phyloP scores from a whole-genome alignment of 2,888 invertebrate species.

The Tenthredo amoena region DNA sequence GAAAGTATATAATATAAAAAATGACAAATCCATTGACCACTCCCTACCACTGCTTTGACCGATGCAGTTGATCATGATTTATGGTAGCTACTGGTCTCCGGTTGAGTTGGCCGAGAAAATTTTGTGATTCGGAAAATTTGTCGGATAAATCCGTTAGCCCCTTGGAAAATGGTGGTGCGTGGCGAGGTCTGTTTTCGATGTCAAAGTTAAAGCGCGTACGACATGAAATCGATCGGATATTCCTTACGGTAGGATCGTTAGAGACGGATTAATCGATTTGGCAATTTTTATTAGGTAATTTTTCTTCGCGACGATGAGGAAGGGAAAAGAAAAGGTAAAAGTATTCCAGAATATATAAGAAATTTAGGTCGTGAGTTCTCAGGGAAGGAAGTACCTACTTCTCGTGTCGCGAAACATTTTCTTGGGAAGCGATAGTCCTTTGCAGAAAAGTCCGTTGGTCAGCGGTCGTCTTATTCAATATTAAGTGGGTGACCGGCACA shows the following conservation, averaged over 20 bases:
- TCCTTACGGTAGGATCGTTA: not conserved
- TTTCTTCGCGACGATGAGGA: not conserved
- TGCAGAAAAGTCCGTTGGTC: constrained; percentile 15
- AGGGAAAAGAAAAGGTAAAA: not conserved
- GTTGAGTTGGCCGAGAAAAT: constrained; percentile 60
- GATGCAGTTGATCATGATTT: constrained; percentile 71
- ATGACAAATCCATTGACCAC: constrained; percentile 29
- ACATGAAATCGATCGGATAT: not conserved
- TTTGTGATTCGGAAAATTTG: constrained; percentile 63
- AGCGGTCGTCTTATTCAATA: constrained; percentile 71
- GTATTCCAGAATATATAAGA: not conserved
- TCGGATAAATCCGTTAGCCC: not conserved
- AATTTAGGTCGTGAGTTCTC: not conserved
- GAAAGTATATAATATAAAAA: not conserved
- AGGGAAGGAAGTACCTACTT: constrained; percentile 1
- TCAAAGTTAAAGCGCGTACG: not conserved
- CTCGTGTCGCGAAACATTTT: constrained; percentile 35
- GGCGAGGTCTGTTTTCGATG: not conserved
- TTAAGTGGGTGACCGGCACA: constrained; percentile 67
- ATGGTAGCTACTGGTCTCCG: constrained; percentile 62
- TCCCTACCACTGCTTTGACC: constrained; percentile 52
- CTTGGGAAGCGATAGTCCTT: constrained; percentile 23
- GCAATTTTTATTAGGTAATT: too few relatives aligned
- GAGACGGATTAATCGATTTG: too few relatives aligned
- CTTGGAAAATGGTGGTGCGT: not conserved